phyloP scores from a whole-genome alignment of 1,140 invertebrate genomes.

The Trichonephila clavipes region DNA sequence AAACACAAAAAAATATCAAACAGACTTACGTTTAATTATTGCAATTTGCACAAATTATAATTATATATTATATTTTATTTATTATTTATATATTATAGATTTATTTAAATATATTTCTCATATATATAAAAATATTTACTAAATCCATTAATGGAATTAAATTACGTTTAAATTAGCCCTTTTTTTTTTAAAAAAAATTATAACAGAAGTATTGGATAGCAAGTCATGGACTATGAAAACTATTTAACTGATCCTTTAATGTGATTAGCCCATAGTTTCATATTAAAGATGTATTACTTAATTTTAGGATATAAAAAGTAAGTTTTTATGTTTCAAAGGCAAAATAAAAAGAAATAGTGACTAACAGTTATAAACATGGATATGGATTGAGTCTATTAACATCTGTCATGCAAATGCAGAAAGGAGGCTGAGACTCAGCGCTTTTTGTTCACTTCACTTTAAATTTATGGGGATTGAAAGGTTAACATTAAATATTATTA shows the following conservation, averaged over 20 bases:
- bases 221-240: conserved; percentile 43
- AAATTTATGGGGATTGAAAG: not conserved
- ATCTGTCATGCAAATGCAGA: conserved; percentile 46
- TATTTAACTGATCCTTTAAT: not conserved
- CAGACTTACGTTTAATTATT: too few species aligned
- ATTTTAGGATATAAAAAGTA: not conserved
- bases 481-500: not conserved
- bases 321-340: not conserved
- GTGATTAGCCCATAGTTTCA: not conserved
- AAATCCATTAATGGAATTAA: too few species aligned
- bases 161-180: too few species aligned
- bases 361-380: not conserved
- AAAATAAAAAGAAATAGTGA: not conserved
- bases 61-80: too few species aligned
- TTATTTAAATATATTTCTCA: too few species aligned
- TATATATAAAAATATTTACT: too few species aligned
- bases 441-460: not conserved
- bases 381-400: not conserved
- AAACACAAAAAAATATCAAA: too few species aligned
- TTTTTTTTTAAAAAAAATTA: too few species aligned
- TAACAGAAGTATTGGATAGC: not conserved
- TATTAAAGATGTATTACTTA: not conserved
- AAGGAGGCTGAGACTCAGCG: not conserved
- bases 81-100: too few species aligned
- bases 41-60: too few species aligned